Evolutionary conservation across 2,113 vertebrate species (phyloP), one percentile per base, ranked within the genome.

Genomic region (Mirounga angustirostris): DNA sequence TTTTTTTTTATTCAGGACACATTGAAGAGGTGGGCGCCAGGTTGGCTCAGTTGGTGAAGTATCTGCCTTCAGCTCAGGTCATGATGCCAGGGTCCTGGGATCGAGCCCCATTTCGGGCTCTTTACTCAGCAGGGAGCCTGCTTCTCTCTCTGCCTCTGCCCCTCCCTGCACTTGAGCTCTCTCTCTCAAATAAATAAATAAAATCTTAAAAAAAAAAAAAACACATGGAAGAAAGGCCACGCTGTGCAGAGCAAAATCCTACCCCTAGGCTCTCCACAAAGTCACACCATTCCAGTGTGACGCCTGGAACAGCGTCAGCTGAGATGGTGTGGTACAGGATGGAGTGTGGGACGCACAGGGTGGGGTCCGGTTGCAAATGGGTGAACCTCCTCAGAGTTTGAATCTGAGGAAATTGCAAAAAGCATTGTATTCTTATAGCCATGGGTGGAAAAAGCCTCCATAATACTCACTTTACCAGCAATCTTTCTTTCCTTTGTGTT

Each of bases 1-100:
- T 46, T 93, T 63, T 93, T 63, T 89, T 94, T 81, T 36, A 28
- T 94, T 95, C 87, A 50, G 28, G 74, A 30, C 21, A 50, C 15
- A 95, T 83, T 33, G 22, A 76, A 54, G 95, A 83, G 14, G 30
- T 67, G 15, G 30, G 22, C 0, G 6, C 63, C 63, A 16, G 30
- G 14, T 14, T 15, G 30, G 63, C 30, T 3, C 14, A 16, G 30
- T 67, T 6, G 0, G 16, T 67, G 13, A 67, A 67, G 63, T 3
- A 6, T 33, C 30, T 67, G 63, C 63, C 63, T 67, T 67, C 15
- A 6, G 30, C 14, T 67, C 30, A 1, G 63, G 15, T 67, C 30
- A 7, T 33, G 30, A 67, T 30, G 15, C 63, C 30, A 67, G 15
- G 63, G 63, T 67, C 14, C 6, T 15, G 30, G 13, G 15, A 67